Base-by-base conservation (phyloP, 1,140 invertebrate genomes). In the Eumaeus atala region DNA sequence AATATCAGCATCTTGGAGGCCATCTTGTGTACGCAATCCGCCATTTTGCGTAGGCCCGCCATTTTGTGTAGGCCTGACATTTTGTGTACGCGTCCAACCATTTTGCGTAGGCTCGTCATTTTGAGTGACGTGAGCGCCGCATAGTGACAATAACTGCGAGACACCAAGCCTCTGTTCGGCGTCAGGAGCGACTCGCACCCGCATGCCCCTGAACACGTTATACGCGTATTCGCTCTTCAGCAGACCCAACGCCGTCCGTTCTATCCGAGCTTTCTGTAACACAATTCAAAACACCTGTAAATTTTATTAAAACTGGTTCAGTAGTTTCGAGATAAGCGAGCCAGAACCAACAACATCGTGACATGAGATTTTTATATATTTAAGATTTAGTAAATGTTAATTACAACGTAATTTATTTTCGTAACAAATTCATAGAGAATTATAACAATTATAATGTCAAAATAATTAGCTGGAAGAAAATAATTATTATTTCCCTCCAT, bases 231-330 rank as follows among this genome's bases (percentile, higher is more conserved):
- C 74, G 2, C 60, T 55, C 8, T 58, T 61, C 52, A 66, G 62
- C 17, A 56, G 62, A 11, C 65, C 61, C 0, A 84, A 50, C 0
- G 74, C 76, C 8, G 51, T 51, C 1, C 81, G 66, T 66, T 84
- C 77, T 1, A 81, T 52, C 2, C 76, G 69, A 6, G 81, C 81
- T 73, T 74, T 84, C 81, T 84, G 74, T 12, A 68, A 40, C 38
- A 12, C 14, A 1, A 28, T 3, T 28, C 6, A 28, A 2, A 28
- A 28, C 2, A 3, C 6, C 2, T 28, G 21, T 28, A 28, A 28
- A 28, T 28, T 28, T 28, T 6, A 28, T 28, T 28, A 28, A 28
- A 6, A 28, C 6, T 28, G 21, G 21, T 28, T 6, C 21, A 2
- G 6, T 28, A 28, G 21, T 28, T 28, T 28, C 21, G n/a, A n/a